Evolutionary conservation across 2,113 vertebrate species (phyloP).

Genomic region (Thunnus thynnus): DNA sequence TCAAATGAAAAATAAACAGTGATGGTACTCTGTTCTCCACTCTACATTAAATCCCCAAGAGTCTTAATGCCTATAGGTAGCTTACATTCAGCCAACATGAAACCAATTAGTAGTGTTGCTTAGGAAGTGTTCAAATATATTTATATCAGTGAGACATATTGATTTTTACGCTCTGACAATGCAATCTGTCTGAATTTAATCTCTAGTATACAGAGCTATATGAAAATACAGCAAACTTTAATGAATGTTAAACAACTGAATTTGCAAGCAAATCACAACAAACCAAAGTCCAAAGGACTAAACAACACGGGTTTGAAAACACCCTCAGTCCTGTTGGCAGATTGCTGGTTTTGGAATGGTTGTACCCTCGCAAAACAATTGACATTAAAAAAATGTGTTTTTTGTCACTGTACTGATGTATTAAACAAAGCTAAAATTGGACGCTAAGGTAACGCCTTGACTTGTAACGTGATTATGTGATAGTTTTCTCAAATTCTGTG

Average conservation of each 20-base stretch:
- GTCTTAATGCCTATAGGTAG: conserved; percentile 25
- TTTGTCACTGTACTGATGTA: too few species aligned
- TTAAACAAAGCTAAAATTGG: too few species aligned
- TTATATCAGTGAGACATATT: neutral
- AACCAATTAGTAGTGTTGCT: conserved; percentile 45
- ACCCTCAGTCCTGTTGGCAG: too few species aligned
- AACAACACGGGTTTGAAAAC: too few species aligned
- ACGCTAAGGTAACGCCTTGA: too few species aligned
- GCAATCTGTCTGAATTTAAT: neutral
- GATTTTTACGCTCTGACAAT: neutral
- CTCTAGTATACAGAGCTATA: neutral
- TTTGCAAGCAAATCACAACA: neutral
- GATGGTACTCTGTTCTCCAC: neutral
- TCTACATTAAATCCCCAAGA: conserved; percentile 29
- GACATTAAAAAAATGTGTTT: too few species aligned
- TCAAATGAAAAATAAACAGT: conserved; percentile 20
- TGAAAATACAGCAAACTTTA: neutral
- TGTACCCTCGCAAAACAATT: too few species aligned
- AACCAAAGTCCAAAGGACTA: too few species aligned
- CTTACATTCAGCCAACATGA: conserved; percentile 31
- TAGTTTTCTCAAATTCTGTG: too few species aligned
- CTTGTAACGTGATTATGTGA: too few species aligned
- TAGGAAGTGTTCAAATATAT: neutral
- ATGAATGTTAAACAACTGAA: neutral
- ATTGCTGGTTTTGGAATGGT: too few species aligned